A percentile compares a stretch with the other conserved stretches of the same genome.
Conservation (phyloP, 2,113 vertebrate genomes). For the Tragulus kanchil region DNA sequence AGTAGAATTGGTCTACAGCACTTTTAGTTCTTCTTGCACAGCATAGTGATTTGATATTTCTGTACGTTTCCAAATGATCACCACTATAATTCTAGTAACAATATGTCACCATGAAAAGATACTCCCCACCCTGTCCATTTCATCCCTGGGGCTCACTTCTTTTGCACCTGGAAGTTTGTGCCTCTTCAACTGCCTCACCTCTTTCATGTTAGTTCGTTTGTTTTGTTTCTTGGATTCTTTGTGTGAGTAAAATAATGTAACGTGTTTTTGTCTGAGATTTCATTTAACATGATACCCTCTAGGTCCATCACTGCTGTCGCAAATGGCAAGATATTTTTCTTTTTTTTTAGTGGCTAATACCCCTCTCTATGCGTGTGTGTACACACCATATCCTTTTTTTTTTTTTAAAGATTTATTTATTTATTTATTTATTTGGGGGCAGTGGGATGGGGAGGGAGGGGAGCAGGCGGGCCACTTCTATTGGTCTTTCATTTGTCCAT, state of each 20-base stretch:
- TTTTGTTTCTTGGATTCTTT: not conserved
- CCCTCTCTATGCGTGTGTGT: too few species aligned
- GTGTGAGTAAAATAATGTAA: not conserved
- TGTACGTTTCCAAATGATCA: not conserved
- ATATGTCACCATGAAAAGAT: not conserved
- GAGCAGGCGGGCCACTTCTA: too few species aligned
- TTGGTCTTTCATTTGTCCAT: too few species aligned
- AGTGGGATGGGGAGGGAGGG: too few species aligned
- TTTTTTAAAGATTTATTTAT: too few species aligned
- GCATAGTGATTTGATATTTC: not conserved
- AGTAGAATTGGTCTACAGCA: not conserved
- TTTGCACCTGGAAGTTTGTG: not conserved
- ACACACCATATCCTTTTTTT: not conserved
- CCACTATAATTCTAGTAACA: not conserved
- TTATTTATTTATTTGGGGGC: too few species aligned
- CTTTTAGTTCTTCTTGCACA: not conserved
- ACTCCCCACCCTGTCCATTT: too few species aligned
- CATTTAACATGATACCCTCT: not conserved
- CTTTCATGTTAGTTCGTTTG: not conserved
- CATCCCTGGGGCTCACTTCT: not conserved
- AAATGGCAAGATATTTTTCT: not conserved
- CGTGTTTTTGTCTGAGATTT: not conserved
- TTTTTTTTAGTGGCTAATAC: not conserved
- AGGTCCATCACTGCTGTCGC: not conserved
- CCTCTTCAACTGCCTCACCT: not conserved